Percentiles rank a stretch among this genome's conserved stretches.
Evolutionary conservation across 1,140 invertebrate genomes (phyloP).

Genomic region (Lepeophtheirus salmonis): DNA sequence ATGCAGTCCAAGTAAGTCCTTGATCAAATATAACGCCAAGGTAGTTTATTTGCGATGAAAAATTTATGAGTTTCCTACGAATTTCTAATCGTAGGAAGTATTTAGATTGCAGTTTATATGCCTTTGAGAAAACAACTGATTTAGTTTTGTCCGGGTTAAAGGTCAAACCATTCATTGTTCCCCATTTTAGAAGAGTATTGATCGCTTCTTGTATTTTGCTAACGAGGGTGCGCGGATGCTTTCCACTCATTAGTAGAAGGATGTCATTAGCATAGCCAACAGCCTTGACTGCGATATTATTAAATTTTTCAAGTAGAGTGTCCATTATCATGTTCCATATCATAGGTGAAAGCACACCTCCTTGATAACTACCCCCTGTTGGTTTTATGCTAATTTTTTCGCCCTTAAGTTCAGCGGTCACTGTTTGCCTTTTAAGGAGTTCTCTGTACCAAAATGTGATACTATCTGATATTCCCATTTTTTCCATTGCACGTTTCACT

Average conservation of each 20-base stretch:
- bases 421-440: not conserved
- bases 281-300: not conserved
- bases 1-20: no score
- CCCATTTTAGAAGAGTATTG: no score
- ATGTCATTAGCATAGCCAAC: not conserved
- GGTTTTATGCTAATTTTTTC: not conserved
- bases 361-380: not conserved
- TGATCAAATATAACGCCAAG: no score
- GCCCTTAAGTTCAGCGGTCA: not conserved
- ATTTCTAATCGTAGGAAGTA: no score
- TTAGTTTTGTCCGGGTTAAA: no score
- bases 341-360: not conserved
- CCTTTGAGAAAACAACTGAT: no score
- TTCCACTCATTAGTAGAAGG: not conserved
- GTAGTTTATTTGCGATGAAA: no score
- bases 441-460: not conserved
- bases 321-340: not conserved
- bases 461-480: not conserved
- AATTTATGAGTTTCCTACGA: no score
- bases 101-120: no score
- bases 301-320: not conserved
- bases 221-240: not conserved
- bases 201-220: no score
- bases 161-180: no score
- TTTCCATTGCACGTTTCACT: no score